Evolutionary conservation across 2,888 invertebrate species (phyloP).

Genomic region (Pammene aurita): DNA sequence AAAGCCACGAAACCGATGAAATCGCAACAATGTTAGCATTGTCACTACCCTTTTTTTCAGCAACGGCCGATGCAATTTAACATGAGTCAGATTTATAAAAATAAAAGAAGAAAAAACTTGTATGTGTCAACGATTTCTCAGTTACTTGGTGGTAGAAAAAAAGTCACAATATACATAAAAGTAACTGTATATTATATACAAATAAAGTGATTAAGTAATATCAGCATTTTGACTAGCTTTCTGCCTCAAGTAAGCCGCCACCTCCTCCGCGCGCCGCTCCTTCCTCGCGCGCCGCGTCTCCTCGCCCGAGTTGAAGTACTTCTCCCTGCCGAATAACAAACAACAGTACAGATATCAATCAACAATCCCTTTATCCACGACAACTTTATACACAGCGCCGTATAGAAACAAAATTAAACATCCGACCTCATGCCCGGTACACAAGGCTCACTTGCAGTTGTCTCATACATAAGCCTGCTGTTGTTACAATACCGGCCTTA

Average conservation of each 20-base stretch:
- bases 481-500: too few relatives aligned
- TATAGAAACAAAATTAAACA: not conserved
- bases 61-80: too few relatives aligned
- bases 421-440: not conserved
- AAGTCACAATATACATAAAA: conserved; percentile 12
- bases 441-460: not conserved
- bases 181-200: conserved; percentile 17
- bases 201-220: conserved; percentile 19
- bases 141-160: not conserved
- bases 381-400: too few relatives aligned
- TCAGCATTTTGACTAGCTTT: conserved; percentile 29
- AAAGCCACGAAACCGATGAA: too few relatives aligned
- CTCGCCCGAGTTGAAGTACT: conserved; percentile 88
- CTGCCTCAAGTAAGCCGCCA: conserved; percentile 58
- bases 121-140: not conserved
- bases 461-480: too few relatives aligned
- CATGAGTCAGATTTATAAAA: not conserved
- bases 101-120: not conserved
- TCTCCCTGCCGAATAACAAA: conserved; percentile 73
- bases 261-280: conserved; percentile 64
- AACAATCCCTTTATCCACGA: too few relatives aligned
- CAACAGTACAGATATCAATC: not conserved
- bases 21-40: too few relatives aligned
- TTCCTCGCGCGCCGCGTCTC: conserved; percentile 85
- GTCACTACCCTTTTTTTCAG: too few relatives aligned